Percentiles rank a stretch among this genome's conserved stretches.
phyloP scores from a whole-genome alignment of 2,797 vertebrate genomes.

The Pseudochirops cupreus region DNA sequence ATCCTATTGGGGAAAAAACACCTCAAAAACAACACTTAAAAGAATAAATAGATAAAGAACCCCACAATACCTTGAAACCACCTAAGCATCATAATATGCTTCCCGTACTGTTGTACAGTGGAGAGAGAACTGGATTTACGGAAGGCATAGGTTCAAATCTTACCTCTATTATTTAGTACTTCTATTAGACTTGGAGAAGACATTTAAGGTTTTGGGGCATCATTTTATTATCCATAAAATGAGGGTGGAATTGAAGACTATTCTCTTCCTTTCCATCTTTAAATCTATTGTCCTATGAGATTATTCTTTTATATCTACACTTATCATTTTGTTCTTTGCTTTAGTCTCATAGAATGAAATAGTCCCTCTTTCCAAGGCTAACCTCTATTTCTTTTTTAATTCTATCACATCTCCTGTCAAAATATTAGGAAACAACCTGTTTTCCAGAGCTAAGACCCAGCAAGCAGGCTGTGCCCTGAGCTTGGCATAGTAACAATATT shows the following conservation, averaged over 20 bases:
- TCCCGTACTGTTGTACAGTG: background rate
- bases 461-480: too few relatives aligned
- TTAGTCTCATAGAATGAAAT: background rate
- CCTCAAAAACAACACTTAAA: background rate
- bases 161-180: background rate
- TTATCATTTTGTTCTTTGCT: background rate
- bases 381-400: background rate
- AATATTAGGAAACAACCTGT: too few relatives aligned
- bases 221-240: background rate
- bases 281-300: background rate
- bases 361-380: background rate
- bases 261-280: background rate
- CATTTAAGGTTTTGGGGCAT: background rate
- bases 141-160: background rate
- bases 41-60: background rate
- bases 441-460: too few relatives aligned
- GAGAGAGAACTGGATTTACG: background rate
- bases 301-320: background rate
- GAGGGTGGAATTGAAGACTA: background rate
- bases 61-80: background rate
- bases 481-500: too few relatives aligned
- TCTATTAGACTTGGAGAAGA: background rate
- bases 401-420: background rate
- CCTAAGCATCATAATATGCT: background rate
- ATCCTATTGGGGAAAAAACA: background rate